Base-by-base conservation (phyloP, 2,888 invertebrate genomes). In the Scelioninae gen. 1 region DNA sequence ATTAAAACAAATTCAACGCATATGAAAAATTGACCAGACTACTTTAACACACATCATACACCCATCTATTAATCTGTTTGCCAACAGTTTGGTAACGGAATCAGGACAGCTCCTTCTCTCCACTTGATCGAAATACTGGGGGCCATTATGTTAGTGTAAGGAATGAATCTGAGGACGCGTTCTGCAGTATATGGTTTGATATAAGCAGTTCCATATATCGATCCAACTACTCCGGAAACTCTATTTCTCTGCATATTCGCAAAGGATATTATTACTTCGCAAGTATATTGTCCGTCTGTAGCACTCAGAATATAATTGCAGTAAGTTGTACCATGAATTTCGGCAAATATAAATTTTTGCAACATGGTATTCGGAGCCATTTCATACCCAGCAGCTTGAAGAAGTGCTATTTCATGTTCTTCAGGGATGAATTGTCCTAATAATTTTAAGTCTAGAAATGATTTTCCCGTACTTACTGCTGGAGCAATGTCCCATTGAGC, bases 401-500 rank as follows among this genome's bases (percentile, higher is more conserved):
- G 3, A 4, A 2, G 13, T 16, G 3, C 4, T 1, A 51, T 51
- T 7, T 65, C 65, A 3, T 51, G 7, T 51, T 49, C 49, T 51
- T 4, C 23, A 16, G 63, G n/a, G 16, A 13, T 6, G 9, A 31
- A 8, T 9, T 13, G 7, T 32, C 51, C 63, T n/a, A 51, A 7
- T 5, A 11, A 8, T 38, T 49, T 65, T 15, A 49, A 5, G 0
- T 51, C 38, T 0, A 16, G 6, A 23, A 68, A 68, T 9, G 68
- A 68, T 34, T 45, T n/a, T 15, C 69, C 69, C 9, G 49, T 58
- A 16, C 34, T 29, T 1, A 71, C 23, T 47, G 11, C 49, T 0
- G 69, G 69, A n/a, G 69, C 38, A 13, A 58, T 29, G 13, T 31
- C n/a, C 56, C 69, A 71, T 8, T 47, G 10, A 3, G 58, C 58